Conservation (phyloP, 1,140 invertebrate genomes). For the Drosophila lacteicornis region DNA sequence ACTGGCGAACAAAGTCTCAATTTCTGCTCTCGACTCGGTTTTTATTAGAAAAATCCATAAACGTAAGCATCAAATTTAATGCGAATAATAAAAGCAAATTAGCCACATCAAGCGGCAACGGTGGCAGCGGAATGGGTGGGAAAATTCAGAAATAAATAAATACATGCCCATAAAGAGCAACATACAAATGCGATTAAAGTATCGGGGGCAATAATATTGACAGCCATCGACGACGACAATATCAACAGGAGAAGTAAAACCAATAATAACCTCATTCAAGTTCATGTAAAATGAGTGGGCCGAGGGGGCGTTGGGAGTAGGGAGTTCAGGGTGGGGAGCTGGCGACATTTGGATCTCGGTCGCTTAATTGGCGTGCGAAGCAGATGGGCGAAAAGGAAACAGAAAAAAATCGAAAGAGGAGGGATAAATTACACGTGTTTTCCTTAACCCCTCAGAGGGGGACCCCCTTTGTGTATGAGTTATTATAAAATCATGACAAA, state of each 20-base stretch:
- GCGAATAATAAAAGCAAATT: slow-evolving; percentile 80
- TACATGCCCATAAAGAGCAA: slow-evolving; percentile 63
- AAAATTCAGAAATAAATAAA: slow-evolving; percentile 63
- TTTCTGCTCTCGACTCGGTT: slow-evolving; percentile 54
- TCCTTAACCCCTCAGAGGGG: slow-evolving; percentile 43
- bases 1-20: slow-evolving; percentile 69
- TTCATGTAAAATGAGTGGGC: slow-evolving; percentile 68
- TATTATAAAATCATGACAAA: slow-evolving; percentile 23
- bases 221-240: slow-evolving; percentile 45
- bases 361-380: slow-evolving; percentile 74
- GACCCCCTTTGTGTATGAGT: background rate
- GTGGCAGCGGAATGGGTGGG: slow-evolving; percentile 40
- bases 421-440: slow-evolving; percentile 71
- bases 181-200: slow-evolving; percentile 70
- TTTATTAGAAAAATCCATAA: slow-evolving; percentile 75
- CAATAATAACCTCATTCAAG: slow-evolving; percentile 81
- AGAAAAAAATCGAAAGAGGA: slow-evolving; percentile 31
- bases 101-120: slow-evolving; percentile 61
- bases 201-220: slow-evolving; percentile 74
- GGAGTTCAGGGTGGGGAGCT: background rate
- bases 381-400: slow-evolving; percentile 49
- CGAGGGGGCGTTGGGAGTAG: background rate
- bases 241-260: slow-evolving; percentile 46
- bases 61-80: slow-evolving; percentile 79
- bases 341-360: slow-evolving; percentile 11